Percentiles rank a stretch among this genome's conserved stretches.
phyloP scores from a whole-genome alignment of 2,797 vertebrate species.

The Nyctalus aviator region DNA sequence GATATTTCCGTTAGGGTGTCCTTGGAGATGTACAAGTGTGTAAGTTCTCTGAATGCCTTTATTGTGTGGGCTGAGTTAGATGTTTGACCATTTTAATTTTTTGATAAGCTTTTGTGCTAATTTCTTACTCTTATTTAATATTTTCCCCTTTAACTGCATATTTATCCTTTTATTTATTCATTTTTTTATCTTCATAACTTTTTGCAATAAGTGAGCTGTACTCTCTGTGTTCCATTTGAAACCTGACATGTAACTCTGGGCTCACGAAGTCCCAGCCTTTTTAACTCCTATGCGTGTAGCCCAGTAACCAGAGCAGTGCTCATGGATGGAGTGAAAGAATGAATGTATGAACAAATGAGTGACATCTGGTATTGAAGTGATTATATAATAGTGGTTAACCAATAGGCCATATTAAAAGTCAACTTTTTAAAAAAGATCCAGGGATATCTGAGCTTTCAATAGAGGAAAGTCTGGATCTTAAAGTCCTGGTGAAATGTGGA shows the following conservation, averaged over 20 bases:
- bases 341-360: not conserved
- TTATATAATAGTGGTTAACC: not conserved
- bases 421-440: not conserved
- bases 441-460: not conserved
- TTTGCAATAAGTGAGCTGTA: not conserved
- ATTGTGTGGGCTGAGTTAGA: not conserved
- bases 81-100: not conserved
- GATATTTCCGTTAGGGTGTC: not conserved
- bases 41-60: not conserved
- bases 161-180: not conserved
- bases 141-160: not conserved
- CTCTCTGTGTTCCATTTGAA: not conserved
- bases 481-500: not conserved
- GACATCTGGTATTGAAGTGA: not conserved
- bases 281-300: too few species aligned
- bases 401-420: not conserved
- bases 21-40: not conserved
- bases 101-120: not conserved
- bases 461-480: not conserved
- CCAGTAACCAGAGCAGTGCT: not conserved
- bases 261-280: not conserved
- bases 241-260: not conserved
- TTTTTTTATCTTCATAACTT: not conserved
- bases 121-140: not conserved
- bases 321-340: not conserved